Conservation (phyloP, 2,113 vertebrate species). For the Climacteris rufus region DNA sequence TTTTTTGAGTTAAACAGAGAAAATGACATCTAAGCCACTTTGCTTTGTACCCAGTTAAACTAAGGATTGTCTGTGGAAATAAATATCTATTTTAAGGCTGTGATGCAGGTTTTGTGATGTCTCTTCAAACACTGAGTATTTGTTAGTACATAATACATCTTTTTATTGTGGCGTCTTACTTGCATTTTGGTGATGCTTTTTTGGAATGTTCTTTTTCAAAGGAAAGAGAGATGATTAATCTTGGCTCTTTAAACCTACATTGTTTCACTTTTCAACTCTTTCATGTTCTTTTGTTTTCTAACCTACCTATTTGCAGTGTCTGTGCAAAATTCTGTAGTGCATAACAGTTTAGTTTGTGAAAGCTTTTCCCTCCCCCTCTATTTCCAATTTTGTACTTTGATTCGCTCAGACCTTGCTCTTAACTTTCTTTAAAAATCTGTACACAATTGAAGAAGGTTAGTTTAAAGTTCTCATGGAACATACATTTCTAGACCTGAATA, state of each 20-base stretch:
- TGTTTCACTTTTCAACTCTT: background rate
- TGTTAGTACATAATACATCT: slow-evolving; percentile 33
- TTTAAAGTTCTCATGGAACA: background rate
- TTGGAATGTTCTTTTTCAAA: slow-evolving; percentile 25
- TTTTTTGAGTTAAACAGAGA: background rate
- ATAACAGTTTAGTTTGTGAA: background rate
- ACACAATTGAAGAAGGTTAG: background rate
- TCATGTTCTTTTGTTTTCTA: background rate
- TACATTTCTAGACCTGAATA: background rate
- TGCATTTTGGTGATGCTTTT: slow-evolving; percentile 2
- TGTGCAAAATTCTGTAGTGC: background rate
- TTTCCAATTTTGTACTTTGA: background rate
- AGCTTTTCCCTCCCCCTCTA: background rate
- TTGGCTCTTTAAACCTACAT: background rate
- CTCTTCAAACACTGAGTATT: slow-evolving; percentile 36
- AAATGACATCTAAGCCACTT: background rate
- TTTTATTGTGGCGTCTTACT: slow-evolving; percentile 22
- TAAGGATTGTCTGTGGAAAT: background rate
- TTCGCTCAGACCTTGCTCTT: background rate
- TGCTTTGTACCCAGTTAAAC: background rate
- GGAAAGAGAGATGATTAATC: background rate
- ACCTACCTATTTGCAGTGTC: background rate
- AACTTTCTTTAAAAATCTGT: background rate
- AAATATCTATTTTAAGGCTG: background rate
- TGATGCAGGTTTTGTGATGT: slow-evolving; percentile 18